Evolutionary conservation across 2,797 vertebrate genomes (phyloP).

Genomic region (Orestias chungarensis): DNA sequence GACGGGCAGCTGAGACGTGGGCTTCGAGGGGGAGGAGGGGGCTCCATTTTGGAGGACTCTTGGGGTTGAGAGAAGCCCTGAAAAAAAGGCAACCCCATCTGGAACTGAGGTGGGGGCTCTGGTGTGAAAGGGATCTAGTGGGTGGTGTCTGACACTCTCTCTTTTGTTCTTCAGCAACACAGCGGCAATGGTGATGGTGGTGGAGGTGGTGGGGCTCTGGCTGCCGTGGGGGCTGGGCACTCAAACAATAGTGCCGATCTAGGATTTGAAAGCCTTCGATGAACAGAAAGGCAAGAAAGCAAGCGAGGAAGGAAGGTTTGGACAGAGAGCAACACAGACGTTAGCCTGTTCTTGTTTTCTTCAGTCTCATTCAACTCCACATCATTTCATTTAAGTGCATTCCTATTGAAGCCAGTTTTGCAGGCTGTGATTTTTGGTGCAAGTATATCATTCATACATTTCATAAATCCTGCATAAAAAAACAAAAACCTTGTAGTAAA

Average conservation of each 20-base stretch:
- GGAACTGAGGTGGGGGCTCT: slow-evolving; percentile 83
- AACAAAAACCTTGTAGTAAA: slow-evolving; percentile 32
- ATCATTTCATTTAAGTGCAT: slow-evolving; percentile 2
- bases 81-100: slow-evolving; percentile 83
- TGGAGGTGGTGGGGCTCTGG: slow-evolving; percentile 61
- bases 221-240: slow-evolving; percentile 80
- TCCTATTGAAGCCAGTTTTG: neutral
- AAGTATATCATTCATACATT: slow-evolving; percentile 16
- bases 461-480: slow-evolving; percentile 33
- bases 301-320: slow-evolving; percentile 70
- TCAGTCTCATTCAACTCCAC: slow-evolving; percentile 59
- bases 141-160: slow-evolving; percentile 86
- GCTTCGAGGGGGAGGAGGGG: slow-evolving; percentile 63
- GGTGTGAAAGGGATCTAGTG: slow-evolving; percentile 85
- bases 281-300: slow-evolving; percentile 72
- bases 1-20: slow-evolving; percentile 84
- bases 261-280: slow-evolving; percentile 80
- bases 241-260: slow-evolving; percentile 82
- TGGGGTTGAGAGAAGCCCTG: slow-evolving; percentile 83
- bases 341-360: slow-evolving; percentile 60
- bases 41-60: slow-evolving; percentile 83
- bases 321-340: slow-evolving; percentile 63
- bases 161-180: slow-evolving; percentile 86
- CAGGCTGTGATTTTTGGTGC: neutral
- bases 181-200: slow-evolving; percentile 75